These are phyloP conservation scores for Coleophora flavipennella DNA, from an alignment of 2,888 invertebrate species.

Conservation along the genomic window DNA sequence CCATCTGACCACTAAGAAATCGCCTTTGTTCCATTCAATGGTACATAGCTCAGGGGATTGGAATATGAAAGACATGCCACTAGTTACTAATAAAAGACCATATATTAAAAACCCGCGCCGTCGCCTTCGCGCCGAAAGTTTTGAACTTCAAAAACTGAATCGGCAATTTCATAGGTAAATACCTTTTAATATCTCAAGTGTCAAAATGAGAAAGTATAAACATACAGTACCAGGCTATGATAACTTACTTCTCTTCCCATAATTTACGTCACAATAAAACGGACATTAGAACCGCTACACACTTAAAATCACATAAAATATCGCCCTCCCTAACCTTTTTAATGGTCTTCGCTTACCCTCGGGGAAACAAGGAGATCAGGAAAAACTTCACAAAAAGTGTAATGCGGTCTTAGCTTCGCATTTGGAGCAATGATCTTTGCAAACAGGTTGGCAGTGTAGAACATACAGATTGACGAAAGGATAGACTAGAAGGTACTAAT, in stretches of 20 bases:
- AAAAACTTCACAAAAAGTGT: conserved; percentile 20
- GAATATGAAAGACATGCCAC: too few relatives aligned
- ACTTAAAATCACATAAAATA: conserved; percentile 72
- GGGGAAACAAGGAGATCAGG: conserved; percentile 56
- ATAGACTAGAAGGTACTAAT: too few relatives aligned
- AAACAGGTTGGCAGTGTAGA: conserved; percentile 17
- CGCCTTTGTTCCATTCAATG: too few relatives aligned
- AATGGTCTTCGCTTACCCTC: conserved; percentile 58
- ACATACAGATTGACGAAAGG: conserved; percentile 17
- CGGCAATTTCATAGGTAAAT: too few relatives aligned
- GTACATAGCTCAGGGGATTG: too few relatives aligned
- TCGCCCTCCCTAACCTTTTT: conserved; percentile 62
- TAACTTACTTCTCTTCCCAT: conserved; percentile 17
- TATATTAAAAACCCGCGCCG: too few relatives aligned
- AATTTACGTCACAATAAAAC: conserved; percentile 49
- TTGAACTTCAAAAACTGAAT: too few relatives aligned
- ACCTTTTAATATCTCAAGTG: too few relatives aligned
- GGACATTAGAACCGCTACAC: conserved; percentile 59
- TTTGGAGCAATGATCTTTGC: neutral
- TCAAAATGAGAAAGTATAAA: neutral
- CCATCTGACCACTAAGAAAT: too few relatives aligned
- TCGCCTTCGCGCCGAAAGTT: too few relatives aligned
- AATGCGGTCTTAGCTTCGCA: too few relatives aligned
- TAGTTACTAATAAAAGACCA: too few relatives aligned
- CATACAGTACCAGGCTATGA: neutral